Evolutionary conservation across 64 coral and sea anemone genomes (phyloP).

Genomic region (Dendronephthya gigantea): DNA sequence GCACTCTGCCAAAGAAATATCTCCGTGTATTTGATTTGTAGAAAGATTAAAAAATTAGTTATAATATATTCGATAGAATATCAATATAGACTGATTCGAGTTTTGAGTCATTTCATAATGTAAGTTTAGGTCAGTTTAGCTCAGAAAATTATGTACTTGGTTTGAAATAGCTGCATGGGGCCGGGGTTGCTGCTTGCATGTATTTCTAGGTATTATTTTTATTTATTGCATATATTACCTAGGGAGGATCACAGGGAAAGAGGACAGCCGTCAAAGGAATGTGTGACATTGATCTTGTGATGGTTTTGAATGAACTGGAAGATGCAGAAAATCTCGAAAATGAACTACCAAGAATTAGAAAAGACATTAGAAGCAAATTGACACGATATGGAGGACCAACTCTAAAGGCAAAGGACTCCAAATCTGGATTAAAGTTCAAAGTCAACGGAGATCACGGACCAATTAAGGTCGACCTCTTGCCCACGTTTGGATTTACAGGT

Average conservation of each 20-base stretch:
- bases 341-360: neutral
- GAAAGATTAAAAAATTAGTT: too few relatives aligned
- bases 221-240: too few relatives aligned
- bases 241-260: constrained; percentile 44
- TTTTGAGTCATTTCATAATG: too few relatives aligned
- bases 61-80: too few relatives aligned
- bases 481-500: neutral
- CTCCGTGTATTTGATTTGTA: too few relatives aligned
- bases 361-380: neutral
- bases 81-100: too few relatives aligned
- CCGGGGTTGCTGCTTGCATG: too few relatives aligned
- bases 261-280: constrained; percentile 38
- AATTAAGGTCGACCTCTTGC: neutral
- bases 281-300: constrained; percentile 40
- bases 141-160: too few relatives aligned
- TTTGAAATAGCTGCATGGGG: too few relatives aligned
- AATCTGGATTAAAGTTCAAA: neutral
- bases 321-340: constrained; percentile 1
- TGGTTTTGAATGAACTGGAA: constrained; percentile 28
- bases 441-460: neutral
- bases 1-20: too few relatives aligned
- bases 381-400: neutral
- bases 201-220: too few relatives aligned
- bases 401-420: neutral
- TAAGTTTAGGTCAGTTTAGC: too few relatives aligned